These are phyloP conservation scores for Mobula birostris DNA, from an alignment of 2,113 vertebrate species.

Conservation along the genomic window DNA sequence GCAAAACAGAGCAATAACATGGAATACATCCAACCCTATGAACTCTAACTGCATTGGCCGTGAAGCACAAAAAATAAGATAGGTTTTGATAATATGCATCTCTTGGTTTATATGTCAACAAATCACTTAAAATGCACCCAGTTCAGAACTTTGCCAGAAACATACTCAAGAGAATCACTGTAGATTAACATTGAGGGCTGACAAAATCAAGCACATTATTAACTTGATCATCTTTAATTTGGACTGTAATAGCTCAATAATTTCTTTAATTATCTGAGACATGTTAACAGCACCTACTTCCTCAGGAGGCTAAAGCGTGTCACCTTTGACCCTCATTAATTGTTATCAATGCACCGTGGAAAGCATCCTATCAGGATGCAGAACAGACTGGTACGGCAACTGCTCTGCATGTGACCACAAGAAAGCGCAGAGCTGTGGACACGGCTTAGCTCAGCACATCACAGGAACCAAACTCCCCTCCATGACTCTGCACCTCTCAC, in stretches of 20 bases:
- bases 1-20: too few relatives aligned
- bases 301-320: too few relatives aligned
- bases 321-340: too few relatives aligned
- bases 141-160: neutral
- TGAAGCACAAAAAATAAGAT: neutral
- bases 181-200: neutral
- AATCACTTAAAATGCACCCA: neutral
- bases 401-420: too few relatives aligned
- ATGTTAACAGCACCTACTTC: neutral
- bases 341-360: too few relatives aligned
- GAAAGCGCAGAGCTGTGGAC: too few relatives aligned
- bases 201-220: neutral
- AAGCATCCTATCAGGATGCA: too few relatives aligned
- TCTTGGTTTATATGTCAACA: neutral
- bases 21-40: too few relatives aligned
- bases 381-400: too few relatives aligned
- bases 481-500: too few relatives aligned
- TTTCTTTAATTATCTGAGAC: neutral
- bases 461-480: too few relatives aligned
- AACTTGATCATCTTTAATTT: neutral
- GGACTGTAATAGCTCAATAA: neutral
- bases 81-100: neutral
- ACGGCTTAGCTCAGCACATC: too few relatives aligned
- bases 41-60: neutral
- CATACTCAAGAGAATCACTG: neutral